phyloP scores from a whole-genome alignment of 2,797 vertebrate genomes.

The Scolopax bukidnonensis region DNA sequence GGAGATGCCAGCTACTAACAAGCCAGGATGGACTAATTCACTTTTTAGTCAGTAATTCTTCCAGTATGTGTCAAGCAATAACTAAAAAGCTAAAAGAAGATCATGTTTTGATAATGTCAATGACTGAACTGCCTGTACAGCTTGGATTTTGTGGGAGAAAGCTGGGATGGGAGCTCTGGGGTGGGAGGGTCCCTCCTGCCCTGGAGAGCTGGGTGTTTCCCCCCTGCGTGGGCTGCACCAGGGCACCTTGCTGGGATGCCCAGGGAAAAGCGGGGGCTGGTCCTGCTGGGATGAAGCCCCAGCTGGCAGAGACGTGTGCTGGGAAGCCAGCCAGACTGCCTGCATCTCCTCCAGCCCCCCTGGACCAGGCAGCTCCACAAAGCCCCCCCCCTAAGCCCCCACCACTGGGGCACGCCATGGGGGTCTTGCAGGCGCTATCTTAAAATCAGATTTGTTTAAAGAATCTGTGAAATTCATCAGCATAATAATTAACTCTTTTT shows the following conservation, averaged over 20 bases:
- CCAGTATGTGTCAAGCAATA: background rate
- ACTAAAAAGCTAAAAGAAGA: background rate
- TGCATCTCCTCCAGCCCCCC: background rate
- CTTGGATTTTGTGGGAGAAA: background rate
- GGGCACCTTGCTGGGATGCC: background rate
- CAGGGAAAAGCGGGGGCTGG: background rate
- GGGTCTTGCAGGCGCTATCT: fast-evolving
- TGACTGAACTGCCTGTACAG: fast-evolving
- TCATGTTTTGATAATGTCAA: background rate
- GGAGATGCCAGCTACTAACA: too few relatives aligned
- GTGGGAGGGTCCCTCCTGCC: background rate
- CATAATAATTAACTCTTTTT: constrained; percentile 47
- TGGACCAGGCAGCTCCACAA: background rate
- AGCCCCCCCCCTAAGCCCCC: fast-evolving
- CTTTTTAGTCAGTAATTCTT: background rate
- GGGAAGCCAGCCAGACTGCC: fast-evolving
- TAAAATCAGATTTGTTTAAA: background rate
- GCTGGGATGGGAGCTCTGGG: background rate
- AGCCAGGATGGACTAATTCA: background rate
- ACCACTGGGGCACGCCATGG: fast-evolving
- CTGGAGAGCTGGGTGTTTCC: background rate
- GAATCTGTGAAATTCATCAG: constrained; percentile 35
- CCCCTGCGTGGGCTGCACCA: fast-evolving
- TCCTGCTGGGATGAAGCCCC: background rate
- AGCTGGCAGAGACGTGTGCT: background rate